A percentile compares a stretch with the other conserved stretches of the same genome.
phyloP scores from a whole-genome alignment of 2,113 vertebrate genomes.

The Pipa parva region DNA sequence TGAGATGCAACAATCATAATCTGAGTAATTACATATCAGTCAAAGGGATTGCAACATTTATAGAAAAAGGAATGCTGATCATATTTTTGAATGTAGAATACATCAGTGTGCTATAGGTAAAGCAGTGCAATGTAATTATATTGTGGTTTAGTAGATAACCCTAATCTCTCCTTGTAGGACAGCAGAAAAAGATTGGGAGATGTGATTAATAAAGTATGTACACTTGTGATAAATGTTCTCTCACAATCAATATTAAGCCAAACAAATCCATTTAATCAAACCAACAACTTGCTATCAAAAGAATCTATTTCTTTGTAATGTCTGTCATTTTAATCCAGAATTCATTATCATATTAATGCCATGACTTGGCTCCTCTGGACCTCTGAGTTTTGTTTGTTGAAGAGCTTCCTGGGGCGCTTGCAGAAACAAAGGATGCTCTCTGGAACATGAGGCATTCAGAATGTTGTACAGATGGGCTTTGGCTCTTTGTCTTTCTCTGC shows the following conservation, averaged over 20 bases:
- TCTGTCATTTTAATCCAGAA: conserved; percentile 58
- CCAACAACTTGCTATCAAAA: conserved; percentile 51
- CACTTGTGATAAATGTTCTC: conserved; percentile 47
- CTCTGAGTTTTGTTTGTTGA: conserved; percentile 66
- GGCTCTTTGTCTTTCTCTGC: conserved; percentile 60
- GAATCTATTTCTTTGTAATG: conserved; percentile 58
- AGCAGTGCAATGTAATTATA: conserved; percentile 24
- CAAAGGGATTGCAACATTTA: conserved; percentile 5
- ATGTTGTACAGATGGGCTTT: conserved; percentile 57
- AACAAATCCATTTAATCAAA: conserved; percentile 49
- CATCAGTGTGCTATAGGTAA: conserved; percentile 28
- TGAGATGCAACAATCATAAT: conserved; percentile 4
- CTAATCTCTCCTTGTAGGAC: conserved; percentile 29
- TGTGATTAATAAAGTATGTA: conserved; percentile 27
- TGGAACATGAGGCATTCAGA: conserved; percentile 65
- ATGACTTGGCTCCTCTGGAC: conserved; percentile 57
- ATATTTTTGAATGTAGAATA: conserved; percentile 13
- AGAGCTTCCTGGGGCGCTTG: conserved; percentile 63
- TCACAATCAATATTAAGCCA: conserved; percentile 42
- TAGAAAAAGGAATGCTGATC: conserved; percentile 12
- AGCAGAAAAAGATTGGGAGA: conserved; percentile 12
- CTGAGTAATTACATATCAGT: neutral
- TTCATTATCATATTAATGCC: conserved; percentile 64
- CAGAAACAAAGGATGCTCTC: conserved; percentile 61
- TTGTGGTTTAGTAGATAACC: conserved; percentile 16